phyloP scores from a whole-genome alignment of 2,797 vertebrate genomes.

The Geotrypetes seraphini region DNA sequence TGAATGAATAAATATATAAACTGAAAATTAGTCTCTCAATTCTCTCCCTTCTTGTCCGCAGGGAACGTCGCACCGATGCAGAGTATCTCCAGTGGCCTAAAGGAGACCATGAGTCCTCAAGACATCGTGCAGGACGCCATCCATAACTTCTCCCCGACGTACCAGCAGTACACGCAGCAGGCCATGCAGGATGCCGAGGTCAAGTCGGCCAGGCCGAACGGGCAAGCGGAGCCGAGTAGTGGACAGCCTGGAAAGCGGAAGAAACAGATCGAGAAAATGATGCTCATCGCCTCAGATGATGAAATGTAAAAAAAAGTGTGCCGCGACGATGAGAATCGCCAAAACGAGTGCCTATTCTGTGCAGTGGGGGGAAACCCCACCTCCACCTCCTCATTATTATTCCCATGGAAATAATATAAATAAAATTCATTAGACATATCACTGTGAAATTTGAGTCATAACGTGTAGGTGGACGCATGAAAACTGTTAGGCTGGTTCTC shows the following conservation, averaged over 20 bases:
- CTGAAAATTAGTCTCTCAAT: no score
- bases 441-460: no score
- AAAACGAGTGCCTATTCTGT: no score
- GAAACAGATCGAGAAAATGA: conserved; percentile 77
- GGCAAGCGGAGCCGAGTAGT: conserved; percentile 21
- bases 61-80: conserved; percentile 77
- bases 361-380: no score
- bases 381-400: no score
- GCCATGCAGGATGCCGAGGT: conserved; percentile 74
- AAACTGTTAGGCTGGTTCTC: no score
- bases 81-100: conserved; percentile 90
- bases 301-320: conserved; percentile 70
- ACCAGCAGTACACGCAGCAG: conserved; percentile 89
- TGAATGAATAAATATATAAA: no score
- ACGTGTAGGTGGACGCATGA: no score
- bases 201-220: conserved; percentile 41
- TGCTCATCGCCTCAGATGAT: conserved; percentile 80
- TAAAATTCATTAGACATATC: no score
- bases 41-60: conserved; percentile 30
- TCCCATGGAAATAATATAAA: no score
- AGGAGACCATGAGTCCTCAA: conserved; percentile 88
- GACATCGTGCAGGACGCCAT: conserved; percentile 94
- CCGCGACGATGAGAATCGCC: background rate
- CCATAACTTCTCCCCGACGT: conserved; percentile 85
- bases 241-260: conserved; percentile 34